phyloP scores from a whole-genome alignment of 1,140 invertebrate genomes.

The Leguminivora glycinivorella region DNA sequence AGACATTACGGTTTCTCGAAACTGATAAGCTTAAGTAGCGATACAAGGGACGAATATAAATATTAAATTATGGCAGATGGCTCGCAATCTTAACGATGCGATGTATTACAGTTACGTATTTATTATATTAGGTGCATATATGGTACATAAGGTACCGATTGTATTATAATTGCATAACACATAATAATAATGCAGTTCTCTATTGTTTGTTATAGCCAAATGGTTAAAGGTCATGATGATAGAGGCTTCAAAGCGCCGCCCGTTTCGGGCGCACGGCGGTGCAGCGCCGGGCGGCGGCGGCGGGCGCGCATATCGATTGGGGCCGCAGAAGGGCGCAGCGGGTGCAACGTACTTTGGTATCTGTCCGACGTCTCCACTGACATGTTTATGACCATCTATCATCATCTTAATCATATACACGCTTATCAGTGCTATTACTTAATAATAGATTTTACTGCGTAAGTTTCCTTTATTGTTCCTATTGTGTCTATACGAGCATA shows the following conservation, averaged over 20 bases:
- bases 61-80: slow-evolving; percentile 21
- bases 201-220: slow-evolving; percentile 14
- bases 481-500: background rate
- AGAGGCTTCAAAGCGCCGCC: slow-evolving; percentile 15
- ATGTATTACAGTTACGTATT: slow-evolving; percentile 18
- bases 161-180: slow-evolving; percentile 17
- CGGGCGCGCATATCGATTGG: slow-evolving; percentile 9
- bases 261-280: slow-evolving; percentile 7
- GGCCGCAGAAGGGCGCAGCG: slow-evolving; percentile 54
- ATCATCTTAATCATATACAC: slow-evolving; percentile 50
- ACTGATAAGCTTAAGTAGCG: slow-evolving; percentile 38
- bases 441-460: slow-evolving; percentile 60
- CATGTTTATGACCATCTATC: slow-evolving; percentile 71
- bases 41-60: slow-evolving; percentile 14
- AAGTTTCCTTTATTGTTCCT: slow-evolving; percentile 38
- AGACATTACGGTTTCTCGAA: slow-evolving; percentile 42
- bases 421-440: slow-evolving; percentile 51
- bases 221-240: slow-evolving; percentile 13
- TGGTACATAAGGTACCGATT: slow-evolving; percentile 7
- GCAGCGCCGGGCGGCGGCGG: slow-evolving; percentile 10
- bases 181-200: slow-evolving; percentile 11
- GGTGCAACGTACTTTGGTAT: slow-evolving; percentile 67
- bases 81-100: slow-evolving; percentile 11
- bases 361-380: slow-evolving; percentile 57
- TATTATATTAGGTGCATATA: background rate